Conservation (phyloP, 1,140 invertebrate genomes). For the Pinna nobilis region DNA sequence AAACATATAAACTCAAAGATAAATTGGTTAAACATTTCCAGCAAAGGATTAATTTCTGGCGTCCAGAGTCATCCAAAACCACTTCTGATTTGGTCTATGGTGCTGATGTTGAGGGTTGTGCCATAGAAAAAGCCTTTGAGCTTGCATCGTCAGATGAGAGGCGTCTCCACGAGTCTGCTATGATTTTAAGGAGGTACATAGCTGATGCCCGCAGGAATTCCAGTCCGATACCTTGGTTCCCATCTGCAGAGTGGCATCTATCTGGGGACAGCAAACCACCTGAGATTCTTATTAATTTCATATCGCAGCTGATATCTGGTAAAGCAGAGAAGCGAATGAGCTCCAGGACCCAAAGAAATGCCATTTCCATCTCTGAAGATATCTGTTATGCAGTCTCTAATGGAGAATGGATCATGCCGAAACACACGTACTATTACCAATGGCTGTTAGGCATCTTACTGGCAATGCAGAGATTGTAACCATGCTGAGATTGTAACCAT, state of each 20-base stretch:
- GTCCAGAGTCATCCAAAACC: neutral
- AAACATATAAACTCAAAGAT: slow-evolving; percentile 10
- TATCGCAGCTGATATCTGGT: neutral
- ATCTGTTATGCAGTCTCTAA: slow-evolving; percentile 13
- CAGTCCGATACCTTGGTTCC: neutral
- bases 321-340: neutral
- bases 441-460: slow-evolving; percentile 31
- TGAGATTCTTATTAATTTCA: neutral
- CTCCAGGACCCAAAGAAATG: neutral
- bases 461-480: too few species aligned
- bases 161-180: slow-evolving; percentile 1
- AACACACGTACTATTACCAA: slow-evolving; percentile 25
- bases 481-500: slow-evolving; percentile 25
- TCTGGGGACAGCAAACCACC: slow-evolving; percentile 12
- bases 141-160: neutral
- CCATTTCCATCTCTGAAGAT: slow-evolving; percentile 12
- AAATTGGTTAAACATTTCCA: slow-evolving; percentile 7
- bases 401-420: slow-evolving; percentile 33
- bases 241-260: slow-evolving; percentile 1
- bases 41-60: slow-evolving; percentile 10
- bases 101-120: neutral
- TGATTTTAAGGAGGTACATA: slow-evolving; percentile 11
- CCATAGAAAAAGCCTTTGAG: slow-evolving; percentile 10
- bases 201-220: slow-evolving; percentile 7
- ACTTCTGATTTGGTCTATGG: slow-evolving; percentile 6